Evolutionary conservation across 1,140 invertebrate species (phyloP), one percentile per base, ranked within the genome.

Genomic region (Camponotus vicinus): DNA sequence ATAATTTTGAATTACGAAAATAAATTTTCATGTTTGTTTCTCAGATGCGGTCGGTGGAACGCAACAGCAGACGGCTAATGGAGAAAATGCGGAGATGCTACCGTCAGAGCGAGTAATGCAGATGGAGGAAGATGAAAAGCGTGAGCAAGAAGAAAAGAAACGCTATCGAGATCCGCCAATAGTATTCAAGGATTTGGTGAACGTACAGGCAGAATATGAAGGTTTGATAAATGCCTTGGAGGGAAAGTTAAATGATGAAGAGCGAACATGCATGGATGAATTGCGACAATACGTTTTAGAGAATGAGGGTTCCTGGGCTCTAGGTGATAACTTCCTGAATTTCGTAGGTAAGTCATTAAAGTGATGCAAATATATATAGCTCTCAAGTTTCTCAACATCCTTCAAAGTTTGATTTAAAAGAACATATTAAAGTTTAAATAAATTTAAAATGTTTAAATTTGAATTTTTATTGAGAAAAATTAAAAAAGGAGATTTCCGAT

Each of bases 241-340:
- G 83, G 96, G 96, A 1, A 96, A 97, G 90, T 94, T 98, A 42
- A 96, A 94, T 67, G 96, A 96, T 7, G 97, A 97, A 63, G 98
- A 98, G 92, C 95, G 96, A 90, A 96, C 96, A 80, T 97, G 97
- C 90, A 94, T 98, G 88, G 96, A 97, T 87, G 98, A 99, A 95
- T 95, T 99, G 80, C 96, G 97, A 90, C 97, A 98, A 92, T 99
- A 98, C 94, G 96, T 98, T 90, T 95, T 98, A 78, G 97, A 97
- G 85, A 97, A 98, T 89, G 98, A 98, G 91, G 98, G 98, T 63
- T 98, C 97, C 86, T 99, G 98, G 98, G 98, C 98, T 63, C 95
- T 99, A 11, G 98, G 98, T 2, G 98, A 98, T 88, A 97, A 98
- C 86, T 99, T 99, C 93, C 95, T 98, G 34, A 96, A 96, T 80